phyloP scores from a whole-genome alignment of 2,888 invertebrate species.

The Thera britannica region DNA sequence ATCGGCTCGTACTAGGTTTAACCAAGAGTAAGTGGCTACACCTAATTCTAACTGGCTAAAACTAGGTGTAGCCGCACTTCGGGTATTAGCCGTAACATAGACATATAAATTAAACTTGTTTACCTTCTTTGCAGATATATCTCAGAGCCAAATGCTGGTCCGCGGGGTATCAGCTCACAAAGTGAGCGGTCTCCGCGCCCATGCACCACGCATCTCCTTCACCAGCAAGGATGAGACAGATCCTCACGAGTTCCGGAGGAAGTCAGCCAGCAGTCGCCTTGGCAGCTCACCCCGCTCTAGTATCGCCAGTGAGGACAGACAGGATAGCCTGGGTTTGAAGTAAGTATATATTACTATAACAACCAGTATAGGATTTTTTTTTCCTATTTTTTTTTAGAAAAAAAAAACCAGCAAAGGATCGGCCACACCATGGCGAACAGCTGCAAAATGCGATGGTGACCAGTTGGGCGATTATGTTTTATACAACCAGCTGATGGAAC shows the following conservation, averaged over 20 bases:
- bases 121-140: constrained; percentile 62
- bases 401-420: too few relatives aligned
- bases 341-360: constrained; percentile 54
- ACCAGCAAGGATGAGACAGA: constrained; percentile 72
- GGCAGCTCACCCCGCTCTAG: constrained; percentile 78
- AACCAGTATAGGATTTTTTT: too few relatives aligned
- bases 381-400: too few relatives aligned
- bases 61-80: too few relatives aligned
- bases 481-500: too few relatives aligned
- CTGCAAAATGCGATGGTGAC: too few relatives aligned
- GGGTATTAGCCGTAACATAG: too few relatives aligned
- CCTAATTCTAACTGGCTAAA: too few relatives aligned
- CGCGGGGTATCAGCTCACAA: constrained; percentile 75
- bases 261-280: constrained; percentile 77
- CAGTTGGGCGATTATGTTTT: too few relatives aligned
- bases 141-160: constrained; percentile 76
- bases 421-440: too few relatives aligned
- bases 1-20: too few relatives aligned
- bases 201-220: constrained; percentile 78
- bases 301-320: constrained; percentile 75
- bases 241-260: constrained; percentile 67
- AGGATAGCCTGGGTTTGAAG: constrained; percentile 87
- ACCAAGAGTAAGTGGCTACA: too few relatives aligned
- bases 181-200: constrained; percentile 73
- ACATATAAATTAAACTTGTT: neutral